phyloP scores from a whole-genome alignment of 2,113 vertebrate genomes.

The Cyanistes caeruleus region DNA sequence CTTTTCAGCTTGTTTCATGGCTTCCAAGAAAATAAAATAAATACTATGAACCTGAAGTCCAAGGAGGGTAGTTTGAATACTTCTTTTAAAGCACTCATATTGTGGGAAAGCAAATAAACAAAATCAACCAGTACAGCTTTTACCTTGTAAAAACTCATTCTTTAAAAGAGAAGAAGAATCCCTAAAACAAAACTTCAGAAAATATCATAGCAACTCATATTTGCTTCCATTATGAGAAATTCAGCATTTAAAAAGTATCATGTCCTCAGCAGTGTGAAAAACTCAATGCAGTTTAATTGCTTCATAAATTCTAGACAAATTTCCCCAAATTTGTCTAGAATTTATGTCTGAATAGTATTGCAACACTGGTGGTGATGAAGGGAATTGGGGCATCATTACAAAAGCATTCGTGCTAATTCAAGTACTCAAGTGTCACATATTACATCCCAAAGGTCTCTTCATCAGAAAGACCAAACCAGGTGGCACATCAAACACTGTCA shows the following conservation, averaged over 20 bases:
- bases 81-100: not conserved
- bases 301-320: not conserved
- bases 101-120: not conserved
- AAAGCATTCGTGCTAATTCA: not conserved
- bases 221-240: not conserved
- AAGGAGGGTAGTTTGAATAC: not conserved
- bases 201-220: not conserved
- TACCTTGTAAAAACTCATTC: not conserved
- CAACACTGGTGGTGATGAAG: not conserved
- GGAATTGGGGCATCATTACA: not conserved
- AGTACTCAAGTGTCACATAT: not conserved
- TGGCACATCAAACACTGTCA: not conserved
- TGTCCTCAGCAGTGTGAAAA: not conserved
- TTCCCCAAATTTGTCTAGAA: not conserved
- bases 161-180: not conserved
- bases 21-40: slow-evolving; percentile 1
- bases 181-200: not conserved
- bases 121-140: not conserved
- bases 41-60: not conserved
- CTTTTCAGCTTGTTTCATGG: not conserved
- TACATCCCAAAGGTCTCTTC: not conserved
- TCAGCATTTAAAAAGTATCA: not conserved
- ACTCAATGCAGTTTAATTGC: not conserved
- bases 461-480: not conserved
- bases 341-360: not conserved